Evolutionary conservation across 2,888 invertebrate species (phyloP), one percentile per base, ranked within the genome.

Genomic region (Chelonus formosanus): DNA sequence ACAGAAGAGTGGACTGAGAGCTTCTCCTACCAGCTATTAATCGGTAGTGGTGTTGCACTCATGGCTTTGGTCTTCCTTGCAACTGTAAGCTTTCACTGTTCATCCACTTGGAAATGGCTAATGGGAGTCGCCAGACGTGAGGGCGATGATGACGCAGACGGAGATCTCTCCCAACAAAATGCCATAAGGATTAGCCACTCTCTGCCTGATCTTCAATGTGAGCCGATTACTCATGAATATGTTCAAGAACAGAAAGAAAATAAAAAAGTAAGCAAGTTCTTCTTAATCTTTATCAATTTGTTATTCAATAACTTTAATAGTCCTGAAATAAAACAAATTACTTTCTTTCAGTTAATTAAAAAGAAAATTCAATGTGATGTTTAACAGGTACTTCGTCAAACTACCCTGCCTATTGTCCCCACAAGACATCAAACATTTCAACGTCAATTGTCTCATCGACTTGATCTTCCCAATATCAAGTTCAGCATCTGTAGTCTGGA

Each of bases 361-460:
- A 20, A 20, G 20, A 20, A 20, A 20, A 20, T 20, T 20, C 20
- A 20, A 20, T 20, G 20, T 20, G 20, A 20, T 40, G 43, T 70
- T 59, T 73, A 76, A 62, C 81, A 92, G 90, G 91, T 92, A n/a
- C 85, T 92, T 10, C 88, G 93, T 5, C 94, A 94, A 85, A 92
- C 93, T 1, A 94, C 94, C 1, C 84, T 94, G 36, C 94, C 94
- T 3, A 92, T 92, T 58, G 93, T 93, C 4, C 92, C 93, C 4
- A 92, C 91, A 53, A 87, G 93, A 35, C 93, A 93, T 81, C 92
- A 92, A 81, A 91, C 91, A 55, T 94, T 94, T 83, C 93, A 93
- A 78, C 86, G 94, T 0, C 93, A 94, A 82, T 86, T 93, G 44
- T 93, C 93, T 0, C 92, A 94, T 79, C 89, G 92, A 8, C 86